Evolutionary conservation across 1,140 invertebrate species (phyloP).

Genomic region (Notospermus geniculatus): DNA sequence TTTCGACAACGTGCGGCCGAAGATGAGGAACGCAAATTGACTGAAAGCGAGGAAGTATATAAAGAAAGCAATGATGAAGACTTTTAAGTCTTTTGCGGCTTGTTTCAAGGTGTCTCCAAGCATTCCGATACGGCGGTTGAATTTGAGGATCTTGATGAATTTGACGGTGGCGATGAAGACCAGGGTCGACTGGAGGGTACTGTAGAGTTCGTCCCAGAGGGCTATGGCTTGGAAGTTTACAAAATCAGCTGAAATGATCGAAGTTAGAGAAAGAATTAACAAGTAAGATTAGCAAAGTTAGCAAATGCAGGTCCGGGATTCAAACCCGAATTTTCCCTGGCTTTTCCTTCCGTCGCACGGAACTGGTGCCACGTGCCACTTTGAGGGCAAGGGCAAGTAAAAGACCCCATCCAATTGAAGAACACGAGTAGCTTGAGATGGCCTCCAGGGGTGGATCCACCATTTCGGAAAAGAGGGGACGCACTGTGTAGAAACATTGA

Average conservation of each 20-base stretch:
- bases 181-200: slow-evolving; percentile 54
- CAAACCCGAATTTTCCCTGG: too few relatives aligned
- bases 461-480: too few relatives aligned
- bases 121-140: slow-evolving; percentile 57
- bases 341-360: too few relatives aligned
- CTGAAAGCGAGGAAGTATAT: slow-evolving; percentile 53
- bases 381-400: too few relatives aligned
- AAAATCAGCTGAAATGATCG: slow-evolving; percentile 54
- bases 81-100: slow-evolving; percentile 43
- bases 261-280: too few relatives aligned
- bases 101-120: slow-evolving; percentile 46
- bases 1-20: slow-evolving; percentile 36
- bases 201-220: slow-evolving; percentile 58
- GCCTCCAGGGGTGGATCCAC: too few relatives aligned
- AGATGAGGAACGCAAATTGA: slow-evolving; percentile 44
- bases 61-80: slow-evolving; percentile 50
- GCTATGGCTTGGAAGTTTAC: slow-evolving; percentile 60
- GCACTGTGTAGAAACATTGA: too few relatives aligned
- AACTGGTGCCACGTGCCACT: too few relatives aligned
- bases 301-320: too few relatives aligned
- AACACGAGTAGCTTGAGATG: too few relatives aligned
- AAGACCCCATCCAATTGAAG: too few relatives aligned
- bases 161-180: slow-evolving; percentile 60
- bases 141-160: slow-evolving; percentile 59
- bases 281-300: too few relatives aligned